Conservation (phyloP, 1,140 invertebrate genomes). For the Magallana angulata region DNA sequence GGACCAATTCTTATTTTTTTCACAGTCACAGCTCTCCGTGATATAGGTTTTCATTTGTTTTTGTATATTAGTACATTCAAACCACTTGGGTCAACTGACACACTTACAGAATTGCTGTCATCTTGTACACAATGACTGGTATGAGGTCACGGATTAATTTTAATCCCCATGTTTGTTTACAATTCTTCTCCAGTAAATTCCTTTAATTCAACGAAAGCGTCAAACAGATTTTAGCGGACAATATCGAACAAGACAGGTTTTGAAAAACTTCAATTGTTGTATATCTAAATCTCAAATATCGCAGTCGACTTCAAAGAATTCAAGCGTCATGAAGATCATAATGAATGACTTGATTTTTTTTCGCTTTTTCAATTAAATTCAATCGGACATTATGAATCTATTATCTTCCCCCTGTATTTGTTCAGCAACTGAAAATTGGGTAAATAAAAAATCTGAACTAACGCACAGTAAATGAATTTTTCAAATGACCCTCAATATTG, state of each 20-base stretch:
- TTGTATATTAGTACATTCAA: not conserved
- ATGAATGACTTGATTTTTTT: constrained; percentile 15
- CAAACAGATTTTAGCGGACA: not conserved
- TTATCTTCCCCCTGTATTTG: not conserved
- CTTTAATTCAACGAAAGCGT: not conserved
- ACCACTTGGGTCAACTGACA: not conserved
- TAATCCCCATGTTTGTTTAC: not conserved
- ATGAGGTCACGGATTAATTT: constrained; percentile 5
- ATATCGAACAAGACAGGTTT: constrained; percentile 5
- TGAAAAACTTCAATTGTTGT: not conserved
- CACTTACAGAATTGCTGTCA: not conserved
- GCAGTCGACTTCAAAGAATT: not conserved
- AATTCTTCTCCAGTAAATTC: not conserved
- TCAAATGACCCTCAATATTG: constrained; percentile 5
- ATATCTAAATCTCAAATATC: constrained; percentile 9
- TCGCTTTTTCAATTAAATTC: constrained; percentile 16
- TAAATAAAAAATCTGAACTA: not conserved
- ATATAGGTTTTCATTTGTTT: no score
- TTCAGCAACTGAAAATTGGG: constrained; percentile 4
- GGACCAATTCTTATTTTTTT: no score
- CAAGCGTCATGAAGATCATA: not conserved
- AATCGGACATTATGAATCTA: constrained; percentile 14
- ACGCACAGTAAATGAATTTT: not conserved
- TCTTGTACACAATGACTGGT: not conserved
- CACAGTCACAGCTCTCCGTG: no score